phyloP scores from a whole-genome alignment of 2,113 vertebrate species.

The Oenanthe oenanthe region DNA sequence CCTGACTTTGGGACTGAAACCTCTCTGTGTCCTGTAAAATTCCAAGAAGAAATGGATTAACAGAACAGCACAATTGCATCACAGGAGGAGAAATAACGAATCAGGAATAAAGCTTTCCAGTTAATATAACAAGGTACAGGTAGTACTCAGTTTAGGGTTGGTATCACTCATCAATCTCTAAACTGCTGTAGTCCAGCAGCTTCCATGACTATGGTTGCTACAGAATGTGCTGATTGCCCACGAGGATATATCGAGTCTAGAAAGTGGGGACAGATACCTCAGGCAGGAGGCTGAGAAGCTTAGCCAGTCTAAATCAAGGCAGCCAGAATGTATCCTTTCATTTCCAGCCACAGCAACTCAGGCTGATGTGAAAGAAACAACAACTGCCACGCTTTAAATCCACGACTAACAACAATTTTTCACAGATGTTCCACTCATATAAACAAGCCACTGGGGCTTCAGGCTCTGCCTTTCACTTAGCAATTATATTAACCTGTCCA shows the following conservation, averaged over 20 bases:
- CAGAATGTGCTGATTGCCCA: neutral
- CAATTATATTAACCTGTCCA: neutral
- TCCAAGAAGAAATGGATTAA: neutral
- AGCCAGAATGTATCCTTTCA: neutral
- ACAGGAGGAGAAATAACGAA: neutral
- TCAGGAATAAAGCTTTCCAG: neutral
- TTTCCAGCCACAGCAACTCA: neutral
- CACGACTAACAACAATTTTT: neutral
- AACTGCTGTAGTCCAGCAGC: neutral
- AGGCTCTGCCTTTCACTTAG: neutral
- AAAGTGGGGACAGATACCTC: neutral
- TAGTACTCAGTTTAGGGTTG: neutral
- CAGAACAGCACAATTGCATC: neutral
- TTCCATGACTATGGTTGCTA: neutral
- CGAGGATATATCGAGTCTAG: neutral
- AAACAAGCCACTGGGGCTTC: neutral
- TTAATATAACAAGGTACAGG: neutral
- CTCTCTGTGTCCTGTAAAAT: conserved; percentile 83
- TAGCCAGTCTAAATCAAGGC: neutral
- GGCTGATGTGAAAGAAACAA: neutral
- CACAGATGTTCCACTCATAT: neutral
- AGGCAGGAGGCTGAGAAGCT: neutral
- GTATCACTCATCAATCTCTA: neutral
- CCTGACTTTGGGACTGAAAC: conserved; percentile 82
- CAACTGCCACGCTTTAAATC: neutral